Evolutionary conservation across 2,113 vertebrate species (phyloP), one percentile per base, ranked within the genome.

Genomic region (Phodopus roborovskii): DNA sequence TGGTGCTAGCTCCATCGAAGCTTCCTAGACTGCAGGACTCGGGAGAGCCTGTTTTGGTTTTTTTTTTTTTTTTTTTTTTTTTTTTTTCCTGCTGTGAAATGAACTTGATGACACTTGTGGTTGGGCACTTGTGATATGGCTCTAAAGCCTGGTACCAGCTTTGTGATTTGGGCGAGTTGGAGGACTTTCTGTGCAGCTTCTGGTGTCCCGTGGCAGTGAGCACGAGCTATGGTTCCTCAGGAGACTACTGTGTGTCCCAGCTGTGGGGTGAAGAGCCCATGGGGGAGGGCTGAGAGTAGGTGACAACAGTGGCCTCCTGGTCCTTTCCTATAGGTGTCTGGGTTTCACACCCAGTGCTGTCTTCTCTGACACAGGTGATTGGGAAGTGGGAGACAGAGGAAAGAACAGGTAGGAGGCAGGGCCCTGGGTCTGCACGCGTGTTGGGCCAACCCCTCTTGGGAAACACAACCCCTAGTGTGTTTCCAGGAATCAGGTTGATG

Each of bases 1-100:
- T 0, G 0, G 62, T 33, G 73, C 39, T 42, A 4, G n/a, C n/a
- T 56, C 58, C 0, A n/a, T n/a, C n/a, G n/a, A n/a, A n/a, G n/a
- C n/a, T n/a, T n/a, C n/a, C n/a, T 30, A 22, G 77, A 96, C 33
- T 13, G 0, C 7, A 90, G 48, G 56, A 7, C 68, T 36, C 19
- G 77, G 53, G 73, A 86, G 39, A 88, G 39, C 78, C 92, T 93
- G 10, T 33, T 84, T 53, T 53, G 5, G 8, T 53, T 53, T 53
- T 7, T 53, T 53, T 50, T 50, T 50, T 50, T 50, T 50, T 50
- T 50, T 50, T 50, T 50, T 50, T 53, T 53, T 7, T 53, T 53
- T 53, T 48, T 71, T 88, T 28, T 74, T 45, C 89, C 17, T 95
- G 94, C 30, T 91, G 39, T 30, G 62, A 85, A 50, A 28, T 36